Evolutionary conservation across 2,888 invertebrate genomes (phyloP).

Genomic region (Drosophila testacea): DNA sequence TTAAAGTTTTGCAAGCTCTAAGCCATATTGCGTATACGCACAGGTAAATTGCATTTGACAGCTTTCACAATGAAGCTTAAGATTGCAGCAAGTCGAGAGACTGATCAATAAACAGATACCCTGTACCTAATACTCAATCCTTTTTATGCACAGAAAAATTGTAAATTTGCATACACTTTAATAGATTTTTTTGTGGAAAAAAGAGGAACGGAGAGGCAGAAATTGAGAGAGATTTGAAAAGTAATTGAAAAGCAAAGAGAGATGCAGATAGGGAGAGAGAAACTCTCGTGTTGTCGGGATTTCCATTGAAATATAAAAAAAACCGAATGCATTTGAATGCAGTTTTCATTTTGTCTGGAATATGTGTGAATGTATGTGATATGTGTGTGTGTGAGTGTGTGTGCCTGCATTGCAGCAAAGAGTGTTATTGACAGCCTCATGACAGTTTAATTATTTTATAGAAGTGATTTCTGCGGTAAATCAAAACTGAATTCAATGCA

Average conservation of each 20-base stretch:
- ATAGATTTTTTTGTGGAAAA: constrained; percentile 29
- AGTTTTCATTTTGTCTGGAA: constrained; percentile 36
- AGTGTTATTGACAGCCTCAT: constrained; percentile 68
- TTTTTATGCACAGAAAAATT: constrained; percentile 18
- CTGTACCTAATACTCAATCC: not conserved
- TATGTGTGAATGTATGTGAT: constrained; percentile 1
- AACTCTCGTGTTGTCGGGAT: constrained; percentile 42
- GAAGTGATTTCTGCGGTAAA: constrained; percentile 49
- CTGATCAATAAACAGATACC: constrained; percentile 9
- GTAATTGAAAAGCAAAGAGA: constrained; percentile 16
- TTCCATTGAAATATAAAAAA: constrained; percentile 59
- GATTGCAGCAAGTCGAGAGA: not conserved
- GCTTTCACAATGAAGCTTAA: not conserved
- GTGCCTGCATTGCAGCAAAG: constrained; percentile 27
- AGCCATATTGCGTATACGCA: constrained; percentile 55
- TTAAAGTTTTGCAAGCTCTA: constrained; percentile 38
- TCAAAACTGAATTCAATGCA: constrained; percentile 36
- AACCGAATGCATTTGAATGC: constrained; percentile 50
- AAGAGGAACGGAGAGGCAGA: constrained; percentile 1
- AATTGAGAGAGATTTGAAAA: not conserved
- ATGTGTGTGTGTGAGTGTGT: not conserved
- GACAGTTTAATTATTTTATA: constrained; percentile 77
- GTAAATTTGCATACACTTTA: constrained; percentile 45
- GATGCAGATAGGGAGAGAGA: not conserved
- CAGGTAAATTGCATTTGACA: constrained; percentile 42